Conservation (phyloP, 1,140 invertebrate species). For the Pomacea maculata region DNA sequence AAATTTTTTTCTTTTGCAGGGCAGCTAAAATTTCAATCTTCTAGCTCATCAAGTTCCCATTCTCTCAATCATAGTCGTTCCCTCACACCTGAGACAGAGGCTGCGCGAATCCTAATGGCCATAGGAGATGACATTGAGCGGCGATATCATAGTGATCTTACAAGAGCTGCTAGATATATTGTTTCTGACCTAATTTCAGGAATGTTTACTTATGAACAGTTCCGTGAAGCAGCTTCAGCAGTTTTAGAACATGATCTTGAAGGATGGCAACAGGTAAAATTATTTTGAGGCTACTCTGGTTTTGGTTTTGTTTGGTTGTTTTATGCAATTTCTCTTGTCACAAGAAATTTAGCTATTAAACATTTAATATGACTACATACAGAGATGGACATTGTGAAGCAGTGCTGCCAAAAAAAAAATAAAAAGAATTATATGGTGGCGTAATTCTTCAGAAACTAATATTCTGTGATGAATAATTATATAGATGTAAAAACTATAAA, state of each 20-base stretch:
- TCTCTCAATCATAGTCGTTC: not conserved
- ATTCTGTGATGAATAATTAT: not conserved
- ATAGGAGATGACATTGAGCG: conserved; percentile 51
- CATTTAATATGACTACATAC: not conserved
- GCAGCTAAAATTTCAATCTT: too few relatives aligned
- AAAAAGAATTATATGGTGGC: not conserved
- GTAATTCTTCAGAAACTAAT: not conserved
- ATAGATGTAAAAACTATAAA: not conserved
- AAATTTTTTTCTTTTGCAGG: too few relatives aligned
- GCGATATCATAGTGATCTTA: conserved; percentile 37
- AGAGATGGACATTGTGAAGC: not conserved
- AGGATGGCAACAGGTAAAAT: conserved; percentile 45
- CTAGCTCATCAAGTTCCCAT: too few relatives aligned
- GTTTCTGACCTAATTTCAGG: conserved; percentile 26
- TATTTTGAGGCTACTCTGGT: not conserved
- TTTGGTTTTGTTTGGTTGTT: not conserved
- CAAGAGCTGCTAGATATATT: conserved; percentile 23
- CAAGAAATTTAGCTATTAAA: not conserved
- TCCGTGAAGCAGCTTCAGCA: conserved; percentile 36
- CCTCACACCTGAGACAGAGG: conserved; percentile 44
- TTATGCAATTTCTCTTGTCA: not conserved
- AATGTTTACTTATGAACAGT: conserved; percentile 39
- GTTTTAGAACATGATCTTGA: conserved; percentile 35
- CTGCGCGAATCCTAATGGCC: conserved; percentile 38
- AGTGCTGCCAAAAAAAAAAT: not conserved